Conservation (phyloP, 2,888 invertebrate genomes). For the Melieria crassipennis region DNA sequence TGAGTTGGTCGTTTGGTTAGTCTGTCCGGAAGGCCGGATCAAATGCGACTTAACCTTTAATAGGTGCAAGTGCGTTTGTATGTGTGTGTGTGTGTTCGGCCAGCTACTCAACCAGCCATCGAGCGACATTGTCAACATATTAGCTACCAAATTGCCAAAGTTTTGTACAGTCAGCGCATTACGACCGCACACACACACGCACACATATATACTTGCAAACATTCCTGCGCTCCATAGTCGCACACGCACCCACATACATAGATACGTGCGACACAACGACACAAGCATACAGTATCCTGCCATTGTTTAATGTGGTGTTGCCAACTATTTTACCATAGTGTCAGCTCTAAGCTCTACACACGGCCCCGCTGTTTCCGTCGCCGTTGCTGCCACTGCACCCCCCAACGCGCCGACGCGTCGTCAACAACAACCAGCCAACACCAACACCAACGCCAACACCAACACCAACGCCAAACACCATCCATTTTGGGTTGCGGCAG, state of each 20-base stretch:
- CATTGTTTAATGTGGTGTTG: conserved; percentile 59
- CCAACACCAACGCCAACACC: conserved; percentile 32
- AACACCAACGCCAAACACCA: conserved; percentile 28
- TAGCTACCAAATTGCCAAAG: conserved; percentile 43
- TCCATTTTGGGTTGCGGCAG: conserved; percentile 45
- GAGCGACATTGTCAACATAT: conserved; percentile 56
- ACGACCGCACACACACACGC: conserved; percentile 38
- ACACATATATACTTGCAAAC: conserved; percentile 10
- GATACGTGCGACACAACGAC: conserved; percentile 14
- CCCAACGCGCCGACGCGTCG: conserved; percentile 10
- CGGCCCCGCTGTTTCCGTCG: conserved; percentile 18
- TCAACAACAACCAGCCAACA: background rate
- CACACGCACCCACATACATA: conserved; percentile 31
- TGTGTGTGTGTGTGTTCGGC: conserved; percentile 19
- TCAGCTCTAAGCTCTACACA: conserved; percentile 41
- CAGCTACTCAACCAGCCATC: conserved; percentile 19
- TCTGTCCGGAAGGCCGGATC: conserved; percentile 27
- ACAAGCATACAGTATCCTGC: conserved; percentile 17
- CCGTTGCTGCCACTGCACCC: conserved; percentile 16
- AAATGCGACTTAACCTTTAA: conserved; percentile 50
- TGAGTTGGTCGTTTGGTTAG: too few relatives aligned
- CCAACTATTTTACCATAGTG: conserved; percentile 57
- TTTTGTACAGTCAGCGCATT: conserved; percentile 2
- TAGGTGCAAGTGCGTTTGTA: conserved; percentile 41
- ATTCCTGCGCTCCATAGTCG: background rate